phyloP scores from a whole-genome alignment of 2,888 invertebrate species.

The Dione vanillae region DNA sequence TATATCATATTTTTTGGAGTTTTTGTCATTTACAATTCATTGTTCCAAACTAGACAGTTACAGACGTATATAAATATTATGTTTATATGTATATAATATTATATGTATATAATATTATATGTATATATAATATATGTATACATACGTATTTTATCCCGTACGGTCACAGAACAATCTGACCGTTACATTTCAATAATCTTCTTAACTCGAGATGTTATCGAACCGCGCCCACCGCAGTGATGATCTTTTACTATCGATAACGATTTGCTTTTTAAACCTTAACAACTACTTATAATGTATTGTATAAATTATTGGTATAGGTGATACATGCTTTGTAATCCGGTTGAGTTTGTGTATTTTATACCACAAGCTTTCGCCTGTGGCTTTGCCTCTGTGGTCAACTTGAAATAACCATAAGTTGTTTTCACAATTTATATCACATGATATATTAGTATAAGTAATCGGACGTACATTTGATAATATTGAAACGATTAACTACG shows the following conservation, averaged over 20 bases:
- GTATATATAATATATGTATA: constrained; percentile 52
- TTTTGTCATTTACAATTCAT: constrained; percentile 5
- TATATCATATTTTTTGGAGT: neutral
- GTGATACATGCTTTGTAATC: constrained; percentile 25
- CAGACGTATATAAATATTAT: too few relatives aligned
- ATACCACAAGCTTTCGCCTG: too few relatives aligned
- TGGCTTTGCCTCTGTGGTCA: too few relatives aligned
- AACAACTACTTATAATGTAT: constrained; percentile 23
- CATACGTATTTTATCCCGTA: constrained; percentile 71
- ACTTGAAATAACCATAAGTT: too few relatives aligned
- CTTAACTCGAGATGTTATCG: constrained; percentile 82
- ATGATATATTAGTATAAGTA: too few relatives aligned
- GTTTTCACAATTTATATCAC: too few relatives aligned
- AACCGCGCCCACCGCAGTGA: constrained; percentile 77
- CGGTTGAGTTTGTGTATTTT: neutral
- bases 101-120: too few relatives aligned
- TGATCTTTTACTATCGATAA: constrained; percentile 48
- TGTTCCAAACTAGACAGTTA: neutral
- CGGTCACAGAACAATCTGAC: constrained; percentile 79
- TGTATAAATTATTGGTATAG: constrained; percentile 27
- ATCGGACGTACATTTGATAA: too few relatives aligned
- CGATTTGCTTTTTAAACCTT: constrained; percentile 36
- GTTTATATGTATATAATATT: too few relatives aligned
- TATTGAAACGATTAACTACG: too few relatives aligned
- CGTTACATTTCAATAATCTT: constrained; percentile 85